phyloP scores from a whole-genome alignment of 1,140 invertebrate genomes.

The Drosophila repletoides region DNA sequence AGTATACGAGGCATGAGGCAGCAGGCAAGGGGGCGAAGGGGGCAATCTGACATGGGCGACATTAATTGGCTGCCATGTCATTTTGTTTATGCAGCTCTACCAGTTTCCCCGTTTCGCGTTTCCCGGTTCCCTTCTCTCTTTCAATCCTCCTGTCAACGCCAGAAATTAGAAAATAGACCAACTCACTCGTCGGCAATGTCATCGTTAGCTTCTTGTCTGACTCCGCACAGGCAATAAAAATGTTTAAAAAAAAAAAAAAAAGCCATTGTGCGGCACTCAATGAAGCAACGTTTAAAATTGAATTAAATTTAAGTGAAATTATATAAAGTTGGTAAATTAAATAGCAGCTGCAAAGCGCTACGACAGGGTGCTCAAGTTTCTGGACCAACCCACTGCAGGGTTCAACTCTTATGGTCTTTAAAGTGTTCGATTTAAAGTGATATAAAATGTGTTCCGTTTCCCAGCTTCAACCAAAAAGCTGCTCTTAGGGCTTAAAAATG shows the following conservation, averaged over 20 bases:
- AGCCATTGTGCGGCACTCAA: constrained; percentile 11
- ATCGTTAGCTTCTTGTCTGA: constrained; percentile 25
- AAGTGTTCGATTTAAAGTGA: too few species aligned
- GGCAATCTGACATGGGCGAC: constrained; percentile 57
- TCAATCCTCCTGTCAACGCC: constrained; percentile 57
- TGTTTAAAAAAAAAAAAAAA: constrained; percentile 9
- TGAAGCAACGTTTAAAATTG: constrained; percentile 1
- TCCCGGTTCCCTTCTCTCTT: too few species aligned
- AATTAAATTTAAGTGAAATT: too few species aligned
- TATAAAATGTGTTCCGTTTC: too few species aligned
- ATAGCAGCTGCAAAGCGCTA: too few species aligned
- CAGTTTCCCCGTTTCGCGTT: too few species aligned
- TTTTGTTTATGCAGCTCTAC: constrained; percentile 62
- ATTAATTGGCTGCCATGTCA: constrained; percentile 79
- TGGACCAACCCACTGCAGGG: too few species aligned
- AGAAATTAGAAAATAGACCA: constrained; percentile 60
- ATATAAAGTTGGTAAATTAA: too few species aligned
- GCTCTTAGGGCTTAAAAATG: too few species aligned
- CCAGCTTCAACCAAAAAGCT: too few species aligned
- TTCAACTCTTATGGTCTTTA: too few species aligned
- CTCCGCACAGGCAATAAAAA: constrained; percentile 24
- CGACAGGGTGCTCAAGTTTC: too few species aligned
- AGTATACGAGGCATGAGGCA: background rate
- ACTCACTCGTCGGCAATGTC: constrained; percentile 31
- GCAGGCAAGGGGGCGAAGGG: background rate